Evolutionary conservation across 2,797 vertebrate genomes (phyloP).

Genomic region (Rhynchotus rufescens): DNA sequence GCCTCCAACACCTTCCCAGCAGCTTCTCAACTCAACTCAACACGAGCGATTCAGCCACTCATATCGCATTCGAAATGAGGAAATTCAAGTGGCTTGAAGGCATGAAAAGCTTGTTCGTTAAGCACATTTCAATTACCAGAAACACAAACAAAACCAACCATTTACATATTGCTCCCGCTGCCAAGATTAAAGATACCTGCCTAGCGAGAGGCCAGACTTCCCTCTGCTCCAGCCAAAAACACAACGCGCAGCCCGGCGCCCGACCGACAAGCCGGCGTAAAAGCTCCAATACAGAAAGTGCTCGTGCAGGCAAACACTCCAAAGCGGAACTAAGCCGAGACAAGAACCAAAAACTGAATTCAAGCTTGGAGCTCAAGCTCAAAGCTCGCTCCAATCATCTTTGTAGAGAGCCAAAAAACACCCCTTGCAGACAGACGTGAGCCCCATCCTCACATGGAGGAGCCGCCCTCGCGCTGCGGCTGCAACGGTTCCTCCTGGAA

Average conservation of each 20-base stretch:
- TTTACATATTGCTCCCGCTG: background rate
- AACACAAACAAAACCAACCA: background rate
- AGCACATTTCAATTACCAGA: conserved; percentile 31
- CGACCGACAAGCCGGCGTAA: background rate
- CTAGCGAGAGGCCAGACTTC: background rate
- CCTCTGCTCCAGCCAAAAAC: background rate
- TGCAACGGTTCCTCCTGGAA: background rate
- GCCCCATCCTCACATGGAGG: background rate
- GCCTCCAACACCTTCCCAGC: background rate
- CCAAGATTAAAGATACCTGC: background rate
- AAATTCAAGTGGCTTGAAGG: conserved; percentile 47
- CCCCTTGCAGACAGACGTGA: background rate
- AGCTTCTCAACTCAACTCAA: background rate
- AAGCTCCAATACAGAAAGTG: background rate
- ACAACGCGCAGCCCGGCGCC: background rate
- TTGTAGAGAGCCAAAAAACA: background rate
- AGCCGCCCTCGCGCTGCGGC: background rate
- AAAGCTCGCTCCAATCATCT: background rate
- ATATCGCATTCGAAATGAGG: background rate
- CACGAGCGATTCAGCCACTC: background rate
- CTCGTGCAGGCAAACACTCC: background rate
- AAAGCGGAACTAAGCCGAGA: background rate
- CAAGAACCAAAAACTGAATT: background rate
- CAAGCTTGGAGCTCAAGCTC: too few relatives aligned
- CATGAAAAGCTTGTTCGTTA: conserved; percentile 31